A percentile compares a stretch with the other conserved stretches of the same genome.
Evolutionary conservation across 64 coral and sea anemone genomes (phyloP).

Genomic region (Dendrophyllia cribrosa): DNA sequence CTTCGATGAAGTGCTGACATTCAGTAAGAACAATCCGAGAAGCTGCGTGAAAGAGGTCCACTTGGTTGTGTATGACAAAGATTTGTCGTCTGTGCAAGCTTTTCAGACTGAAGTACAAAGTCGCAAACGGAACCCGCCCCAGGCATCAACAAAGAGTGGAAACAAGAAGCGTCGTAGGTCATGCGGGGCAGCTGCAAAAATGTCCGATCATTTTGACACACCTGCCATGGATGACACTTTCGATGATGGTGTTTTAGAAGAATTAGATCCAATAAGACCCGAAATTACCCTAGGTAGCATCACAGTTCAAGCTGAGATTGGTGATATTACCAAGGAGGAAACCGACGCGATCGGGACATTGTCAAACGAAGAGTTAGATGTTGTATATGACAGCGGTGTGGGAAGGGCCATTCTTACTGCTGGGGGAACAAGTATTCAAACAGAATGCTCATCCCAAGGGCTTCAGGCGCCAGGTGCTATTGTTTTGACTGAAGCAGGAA

Average conservation of each 20-base stretch:
- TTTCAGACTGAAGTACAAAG: conserved; percentile 41
- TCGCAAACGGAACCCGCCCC: not conserved
- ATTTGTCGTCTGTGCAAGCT: conserved; percentile 40
- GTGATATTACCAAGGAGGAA: conserved; percentile 39
- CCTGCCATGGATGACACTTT: not conserved
- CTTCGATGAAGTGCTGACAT: conserved; percentile 37
- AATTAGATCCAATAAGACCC: not conserved
- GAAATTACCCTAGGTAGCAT: conserved; percentile 2
- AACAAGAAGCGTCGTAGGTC: not conserved
- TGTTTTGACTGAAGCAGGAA: conserved; percentile 23
- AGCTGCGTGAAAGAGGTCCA: conserved; percentile 31
- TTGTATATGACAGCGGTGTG: not conserved
- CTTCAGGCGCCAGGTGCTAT: conserved; percentile 14
- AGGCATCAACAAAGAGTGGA: not conserved
- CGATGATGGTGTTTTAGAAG: not conserved
- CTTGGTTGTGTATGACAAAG: conserved; percentile 49
- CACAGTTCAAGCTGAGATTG: conserved; percentile 24
- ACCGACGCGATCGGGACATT: conserved; percentile 39
- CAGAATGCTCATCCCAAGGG: conserved; percentile 24
- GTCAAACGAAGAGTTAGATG: conserved; percentile 3
- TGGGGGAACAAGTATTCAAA: conserved; percentile 21
- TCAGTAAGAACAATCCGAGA: conserved; percentile 31
- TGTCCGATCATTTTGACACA: too few relatives aligned
- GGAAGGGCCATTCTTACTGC: not conserved
- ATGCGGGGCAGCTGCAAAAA: not conserved